phyloP scores from a whole-genome alignment of 1,140 invertebrate genomes.

The Chrysomallon squamiferum region DNA sequence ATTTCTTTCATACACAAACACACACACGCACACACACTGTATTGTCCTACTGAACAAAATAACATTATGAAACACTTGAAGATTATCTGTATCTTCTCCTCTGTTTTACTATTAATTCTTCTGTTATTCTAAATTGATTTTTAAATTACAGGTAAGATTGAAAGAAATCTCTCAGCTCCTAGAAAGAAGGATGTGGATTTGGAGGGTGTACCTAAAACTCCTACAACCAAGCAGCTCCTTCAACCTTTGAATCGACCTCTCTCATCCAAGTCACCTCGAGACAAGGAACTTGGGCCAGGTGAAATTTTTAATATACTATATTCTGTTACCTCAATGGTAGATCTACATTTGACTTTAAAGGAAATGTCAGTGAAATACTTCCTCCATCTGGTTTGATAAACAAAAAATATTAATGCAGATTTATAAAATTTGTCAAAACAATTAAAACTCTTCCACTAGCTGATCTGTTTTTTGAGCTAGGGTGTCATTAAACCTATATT shows the following conservation, averaged over 20 bases:
- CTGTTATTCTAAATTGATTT: not conserved
- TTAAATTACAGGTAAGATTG: constrained; percentile 25
- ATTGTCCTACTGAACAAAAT: too few species aligned
- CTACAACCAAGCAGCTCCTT: not conserved
- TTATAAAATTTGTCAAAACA: too few species aligned
- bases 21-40: too few species aligned
- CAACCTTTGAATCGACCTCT: not conserved
- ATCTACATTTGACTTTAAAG: too few species aligned
- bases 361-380: too few species aligned
- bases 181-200: constrained; percentile 28
- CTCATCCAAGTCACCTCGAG: not conserved
- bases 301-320: not conserved
- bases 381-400: too few species aligned
- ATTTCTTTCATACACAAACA: too few species aligned
- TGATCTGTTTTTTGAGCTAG: not conserved
- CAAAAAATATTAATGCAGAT: too few species aligned
- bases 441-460: too few species aligned
- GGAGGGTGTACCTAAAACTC: not conserved
- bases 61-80: too few species aligned
- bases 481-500: not conserved
- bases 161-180: constrained; percentile 35
- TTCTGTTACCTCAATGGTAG: not conserved
- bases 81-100: too few species aligned
- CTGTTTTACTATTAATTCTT: too few species aligned
- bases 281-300: not conserved